Evolutionary conservation across 2,888 invertebrate species (phyloP).

Genomic region (Ryuthela nishihirai): DNA sequence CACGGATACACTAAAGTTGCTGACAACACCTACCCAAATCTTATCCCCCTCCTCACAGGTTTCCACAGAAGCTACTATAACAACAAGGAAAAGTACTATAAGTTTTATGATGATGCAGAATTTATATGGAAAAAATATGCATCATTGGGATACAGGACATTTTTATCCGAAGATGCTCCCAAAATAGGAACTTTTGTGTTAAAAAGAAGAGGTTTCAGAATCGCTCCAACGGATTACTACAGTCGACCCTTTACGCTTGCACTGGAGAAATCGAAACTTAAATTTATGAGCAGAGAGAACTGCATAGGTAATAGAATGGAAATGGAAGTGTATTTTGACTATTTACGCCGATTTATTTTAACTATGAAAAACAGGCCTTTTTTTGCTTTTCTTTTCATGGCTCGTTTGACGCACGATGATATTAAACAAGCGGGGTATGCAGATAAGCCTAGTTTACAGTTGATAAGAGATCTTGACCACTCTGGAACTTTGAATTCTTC

Average conservation of each 20-base stretch:
- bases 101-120: slow-evolving; percentile 45
- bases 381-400: slow-evolving; percentile 48
- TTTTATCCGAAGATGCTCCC: slow-evolving; percentile 48
- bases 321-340: slow-evolving; percentile 32
- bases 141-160: slow-evolving; percentile 46
- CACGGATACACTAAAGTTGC: slow-evolving; percentile 64
- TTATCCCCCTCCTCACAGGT: slow-evolving; percentile 46
- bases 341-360: slow-evolving; percentile 16
- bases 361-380: slow-evolving; percentile 28
- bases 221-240: slow-evolving; percentile 49
- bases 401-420: slow-evolving; percentile 49
- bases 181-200: slow-evolving; percentile 49
- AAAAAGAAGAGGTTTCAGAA: slow-evolving; percentile 46
- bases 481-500: slow-evolving; percentile 57
- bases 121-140: slow-evolving; percentile 49
- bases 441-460: slow-evolving; percentile 49
- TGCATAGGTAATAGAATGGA: slow-evolving; percentile 26
- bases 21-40: slow-evolving; percentile 52
- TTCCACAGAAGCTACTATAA: slow-evolving; percentile 34
- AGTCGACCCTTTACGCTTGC: slow-evolving; percentile 48
- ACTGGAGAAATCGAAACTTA: slow-evolving; percentile 44
- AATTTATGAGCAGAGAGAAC: slow-evolving; percentile 12
- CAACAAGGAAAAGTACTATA: slow-evolving; percentile 20
- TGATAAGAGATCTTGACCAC: slow-evolving; percentile 58
- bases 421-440: slow-evolving; percentile 47